Conservation (phyloP, 2,113 vertebrate species). For the Pogonocichla stellata region DNA sequence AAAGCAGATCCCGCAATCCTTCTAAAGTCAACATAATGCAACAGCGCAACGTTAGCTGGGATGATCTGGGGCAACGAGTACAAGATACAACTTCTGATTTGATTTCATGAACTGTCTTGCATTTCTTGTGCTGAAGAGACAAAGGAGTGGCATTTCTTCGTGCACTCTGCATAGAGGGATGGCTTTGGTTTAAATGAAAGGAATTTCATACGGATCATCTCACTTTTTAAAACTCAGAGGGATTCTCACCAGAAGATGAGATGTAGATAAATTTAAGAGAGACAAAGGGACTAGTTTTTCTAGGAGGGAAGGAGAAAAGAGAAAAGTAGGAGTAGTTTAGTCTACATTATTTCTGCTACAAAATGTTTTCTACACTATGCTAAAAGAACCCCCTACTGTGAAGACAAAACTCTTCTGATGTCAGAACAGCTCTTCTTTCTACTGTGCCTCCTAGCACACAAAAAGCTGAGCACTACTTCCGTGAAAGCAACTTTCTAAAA, state of each 20-base stretch:
- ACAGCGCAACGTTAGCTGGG: background rate
- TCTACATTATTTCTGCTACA: background rate
- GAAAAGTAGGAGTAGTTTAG: background rate
- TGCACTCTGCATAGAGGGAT: background rate
- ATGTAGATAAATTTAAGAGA: background rate
- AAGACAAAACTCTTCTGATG: background rate
- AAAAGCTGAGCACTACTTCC: background rate
- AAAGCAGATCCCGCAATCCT: background rate
- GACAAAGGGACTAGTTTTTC: background rate
- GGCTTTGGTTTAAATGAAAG: background rate
- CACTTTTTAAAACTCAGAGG: background rate
- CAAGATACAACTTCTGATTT: background rate
- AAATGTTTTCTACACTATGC: background rate
- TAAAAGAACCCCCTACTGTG: background rate
- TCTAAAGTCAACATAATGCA: background rate
- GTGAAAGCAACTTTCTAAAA: background rate
- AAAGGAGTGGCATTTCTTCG: background rate
- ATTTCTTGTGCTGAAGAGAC: background rate
- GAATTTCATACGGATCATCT: background rate
- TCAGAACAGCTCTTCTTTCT: background rate
- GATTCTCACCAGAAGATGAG: background rate
- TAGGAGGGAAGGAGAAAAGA: background rate
- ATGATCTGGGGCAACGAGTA: background rate
- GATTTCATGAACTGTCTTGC: background rate
- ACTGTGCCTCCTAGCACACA: background rate